Evolutionary conservation across 2,888 invertebrate genomes (phyloP), one percentile per base, ranked within the genome.

Genomic region (Eilema caniola): DNA sequence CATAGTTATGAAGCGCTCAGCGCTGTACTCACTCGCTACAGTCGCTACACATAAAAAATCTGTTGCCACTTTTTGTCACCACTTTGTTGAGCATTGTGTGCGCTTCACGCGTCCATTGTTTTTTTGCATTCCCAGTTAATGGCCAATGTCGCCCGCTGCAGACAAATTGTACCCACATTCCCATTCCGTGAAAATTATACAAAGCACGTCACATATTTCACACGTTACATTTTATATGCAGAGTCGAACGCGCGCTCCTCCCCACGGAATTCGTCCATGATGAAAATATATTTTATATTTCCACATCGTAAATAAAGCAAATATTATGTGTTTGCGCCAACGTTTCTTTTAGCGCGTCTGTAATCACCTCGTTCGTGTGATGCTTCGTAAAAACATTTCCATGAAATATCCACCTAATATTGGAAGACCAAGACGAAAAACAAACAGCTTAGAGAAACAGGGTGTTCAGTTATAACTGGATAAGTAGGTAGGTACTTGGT

Each of bases 211-310:
- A 53, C 53, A 53, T 53, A n/a, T 53, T 53, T 53, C 53, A 53
- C 53, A 53, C 53, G 53, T 53, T n/a, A 53, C 53, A 53, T 53
- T 53, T 53, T 53, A 53, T 53, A 53, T n/a, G 53, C 53, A n/a
- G 53, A n/a, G 53, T 53, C 53, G 53, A 53, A 53, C 53, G 53
- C n/a, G 20, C 47, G 47, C 47, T 16, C 53, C 3, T 53, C 53
- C 53, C n/a, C 2, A n/a, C 8, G 53, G 53, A 53, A 53, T 53
- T 53, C n/a, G 53, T 8, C n/a, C n/a, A 53, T 53, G 53, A 53
- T 53, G 53, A 53, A 53, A 53, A 53, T 53, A 53, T 53, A 53
- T 53, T 53, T 53, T 53, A 16, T 53, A 53, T 53, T 53, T 53
- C 20, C 20, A 53, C 53, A 5, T 53, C 53, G 53, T 53, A 53